A percentile compares a stretch with the other conserved stretches of the same genome.
These are phyloP conservation scores for Synanthedon tipuliformis DNA, from an alignment of 2,888 invertebrate species.

Conservation along the genomic window DNA sequence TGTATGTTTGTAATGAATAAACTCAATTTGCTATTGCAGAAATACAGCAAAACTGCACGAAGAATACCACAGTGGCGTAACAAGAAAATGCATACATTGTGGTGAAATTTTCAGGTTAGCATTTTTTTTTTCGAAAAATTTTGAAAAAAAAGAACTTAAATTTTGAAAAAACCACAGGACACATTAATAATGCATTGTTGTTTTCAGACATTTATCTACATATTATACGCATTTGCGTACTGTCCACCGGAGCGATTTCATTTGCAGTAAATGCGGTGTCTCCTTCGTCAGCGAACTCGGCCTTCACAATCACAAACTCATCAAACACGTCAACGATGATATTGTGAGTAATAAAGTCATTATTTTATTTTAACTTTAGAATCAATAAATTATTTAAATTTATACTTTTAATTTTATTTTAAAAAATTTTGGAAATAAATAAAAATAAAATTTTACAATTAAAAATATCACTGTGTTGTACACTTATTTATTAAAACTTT, in stretches of 20 bases:
- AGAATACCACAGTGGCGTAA: conserved; percentile 45
- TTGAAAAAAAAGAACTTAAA: too few relatives aligned
- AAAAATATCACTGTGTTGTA: too few relatives aligned
- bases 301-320: conserved; percentile 17
- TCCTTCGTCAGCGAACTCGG: conserved; percentile 50
- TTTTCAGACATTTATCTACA: conserved; percentile 40
- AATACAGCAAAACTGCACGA: conserved; percentile 47
- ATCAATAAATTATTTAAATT: too few relatives aligned
- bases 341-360: conserved; percentile 18
- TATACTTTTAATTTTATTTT: too few relatives aligned
- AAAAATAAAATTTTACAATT: too few relatives aligned
- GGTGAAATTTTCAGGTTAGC: conserved; percentile 47
- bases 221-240: conserved; percentile 57
- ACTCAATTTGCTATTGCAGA: conserved; percentile 16
- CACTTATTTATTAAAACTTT: too few relatives aligned
- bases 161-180: too few relatives aligned
- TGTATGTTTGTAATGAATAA: too few relatives aligned
- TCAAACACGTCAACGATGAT: conserved; percentile 31
- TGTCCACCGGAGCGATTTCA: conserved; percentile 37
- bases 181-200: conserved; percentile 1
- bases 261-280: conserved; percentile 46
- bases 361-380: too few relatives aligned
- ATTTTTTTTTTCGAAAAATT: background rate
- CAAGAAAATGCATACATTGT: conserved; percentile 41
- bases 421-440: too few relatives aligned